A percentile compares a stretch with the other conserved stretches of the same genome.
These are phyloP conservation scores for Pseudomyrmex gracilis DNA, from an alignment of 1,140 invertebrate species.

Conservation along the genomic window DNA sequence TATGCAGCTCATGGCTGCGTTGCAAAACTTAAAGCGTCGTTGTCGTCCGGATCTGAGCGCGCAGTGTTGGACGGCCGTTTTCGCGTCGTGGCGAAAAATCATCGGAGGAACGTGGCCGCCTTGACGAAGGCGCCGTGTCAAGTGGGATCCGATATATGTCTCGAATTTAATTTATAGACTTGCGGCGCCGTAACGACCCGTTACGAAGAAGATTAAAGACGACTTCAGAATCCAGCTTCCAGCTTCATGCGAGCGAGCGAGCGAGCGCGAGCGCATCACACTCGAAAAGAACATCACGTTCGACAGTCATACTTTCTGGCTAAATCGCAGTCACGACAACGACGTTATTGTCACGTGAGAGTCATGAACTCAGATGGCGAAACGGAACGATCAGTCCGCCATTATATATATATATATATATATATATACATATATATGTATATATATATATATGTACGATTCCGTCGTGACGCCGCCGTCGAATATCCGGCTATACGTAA, in stretches of 20 bases:
- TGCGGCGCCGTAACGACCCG: conserved; percentile 46
- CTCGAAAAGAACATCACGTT: conserved; percentile 51
- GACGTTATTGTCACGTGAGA: conserved; percentile 60
- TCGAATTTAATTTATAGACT: conserved; percentile 56
- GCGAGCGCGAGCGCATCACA: conserved; percentile 1
- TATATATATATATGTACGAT: conserved; percentile 10
- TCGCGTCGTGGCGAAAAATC: conserved; percentile 43
- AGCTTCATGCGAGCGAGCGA: background rate
- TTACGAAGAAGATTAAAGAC: conserved; percentile 27
- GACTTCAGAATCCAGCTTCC: conserved; percentile 4
- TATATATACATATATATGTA: too few species aligned
- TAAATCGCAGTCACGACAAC: conserved; percentile 60
- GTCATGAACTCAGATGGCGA: conserved; percentile 55
- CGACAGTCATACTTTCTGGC: conserved; percentile 62
- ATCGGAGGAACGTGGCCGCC: conserved; percentile 8
- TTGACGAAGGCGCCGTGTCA: background rate
- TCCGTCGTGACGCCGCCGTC: conserved; percentile 48
- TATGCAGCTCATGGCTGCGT: conserved; percentile 79
- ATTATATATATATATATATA: too few species aligned
- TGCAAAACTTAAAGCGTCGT: conserved; percentile 80
- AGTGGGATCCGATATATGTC: conserved; percentile 12
- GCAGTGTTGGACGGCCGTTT: conserved; percentile 11
- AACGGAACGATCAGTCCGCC: conserved; percentile 43
- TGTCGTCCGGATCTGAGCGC: conserved; percentile 25
- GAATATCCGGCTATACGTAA: conserved; percentile 14